These are phyloP conservation scores for Leptinotarsa juncta DNA, from an alignment of 2,888 invertebrate genomes.

Conservation along the genomic window DNA sequence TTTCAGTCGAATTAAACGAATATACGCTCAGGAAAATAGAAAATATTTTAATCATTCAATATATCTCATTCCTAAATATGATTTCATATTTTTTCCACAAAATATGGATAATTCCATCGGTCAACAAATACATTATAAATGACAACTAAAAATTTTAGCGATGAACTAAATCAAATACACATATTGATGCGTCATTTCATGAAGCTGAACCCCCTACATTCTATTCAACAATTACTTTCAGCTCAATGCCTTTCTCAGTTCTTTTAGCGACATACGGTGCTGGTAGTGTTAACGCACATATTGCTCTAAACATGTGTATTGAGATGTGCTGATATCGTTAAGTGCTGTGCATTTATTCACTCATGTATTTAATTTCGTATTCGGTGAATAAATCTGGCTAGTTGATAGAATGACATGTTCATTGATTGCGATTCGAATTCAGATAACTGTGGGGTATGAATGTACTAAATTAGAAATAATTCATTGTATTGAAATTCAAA, in stretches of 20 bases:
- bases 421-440: background rate
- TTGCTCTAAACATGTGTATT: conserved; percentile 44
- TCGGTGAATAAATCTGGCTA: conserved; percentile 19
- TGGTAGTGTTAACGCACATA: conserved; percentile 42
- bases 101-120: background rate
- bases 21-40: too few relatives aligned
- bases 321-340: conserved; percentile 46
- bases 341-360: conserved; percentile 36
- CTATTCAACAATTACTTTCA: conserved; percentile 46
- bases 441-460: background rate
- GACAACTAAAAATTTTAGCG: background rate
- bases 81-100: too few relatives aligned
- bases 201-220: conserved; percentile 30
- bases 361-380: conserved; percentile 28
- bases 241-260: conserved; percentile 50
- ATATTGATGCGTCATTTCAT: background rate
- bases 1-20: too few relatives aligned
- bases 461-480: too few relatives aligned
- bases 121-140: background rate
- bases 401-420: conserved; percentile 20
- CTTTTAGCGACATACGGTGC: conserved; percentile 53
- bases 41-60: too few relatives aligned
- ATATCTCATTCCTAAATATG: too few relatives aligned
- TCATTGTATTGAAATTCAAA: too few relatives aligned
- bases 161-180: background rate